phyloP scores from a whole-genome alignment of 2,888 invertebrate genomes.

The Lysandra bellargus region DNA sequence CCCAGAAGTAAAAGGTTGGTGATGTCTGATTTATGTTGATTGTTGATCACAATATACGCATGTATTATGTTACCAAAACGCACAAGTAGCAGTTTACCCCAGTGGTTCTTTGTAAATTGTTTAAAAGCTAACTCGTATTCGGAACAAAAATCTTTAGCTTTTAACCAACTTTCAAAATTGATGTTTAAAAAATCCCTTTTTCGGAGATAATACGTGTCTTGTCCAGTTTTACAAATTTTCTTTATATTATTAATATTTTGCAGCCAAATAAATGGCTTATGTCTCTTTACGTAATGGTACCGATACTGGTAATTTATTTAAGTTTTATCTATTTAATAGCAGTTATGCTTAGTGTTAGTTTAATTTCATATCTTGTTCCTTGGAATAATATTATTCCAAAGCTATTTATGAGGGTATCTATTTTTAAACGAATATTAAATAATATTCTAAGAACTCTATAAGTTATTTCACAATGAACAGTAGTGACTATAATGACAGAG shows the following conservation, averaged over 20 bases:
- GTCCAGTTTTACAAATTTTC: not conserved
- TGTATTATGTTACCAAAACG: not conserved
- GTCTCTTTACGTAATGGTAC: not conserved
- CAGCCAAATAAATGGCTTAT: not conserved
- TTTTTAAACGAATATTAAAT: not conserved
- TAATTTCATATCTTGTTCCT: not conserved
- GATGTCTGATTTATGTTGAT: not conserved
- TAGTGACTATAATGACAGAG: not conserved
- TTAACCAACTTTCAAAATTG: not conserved
- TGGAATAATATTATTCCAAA: slow-evolving; percentile 11
- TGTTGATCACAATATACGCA: not conserved
- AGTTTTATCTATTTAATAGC: not conserved
- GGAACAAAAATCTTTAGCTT: not conserved
- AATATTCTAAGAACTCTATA: not conserved
- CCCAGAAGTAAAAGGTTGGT: slow-evolving; percentile 50
- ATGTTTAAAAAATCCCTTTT: not conserved
- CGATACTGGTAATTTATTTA: not conserved
- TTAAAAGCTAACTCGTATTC: not conserved
- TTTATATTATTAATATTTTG: slow-evolving; percentile 1
- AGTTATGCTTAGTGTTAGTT: not conserved
- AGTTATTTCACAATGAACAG: not conserved
- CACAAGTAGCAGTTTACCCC: slow-evolving; percentile 6
- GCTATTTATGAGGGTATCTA: not conserved
- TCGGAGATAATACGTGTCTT: not conserved
- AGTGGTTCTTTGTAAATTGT: not conserved